Base-by-base conservation (phyloP, 2,113 vertebrate genomes). In the Hippopotamus amphibius region DNA sequence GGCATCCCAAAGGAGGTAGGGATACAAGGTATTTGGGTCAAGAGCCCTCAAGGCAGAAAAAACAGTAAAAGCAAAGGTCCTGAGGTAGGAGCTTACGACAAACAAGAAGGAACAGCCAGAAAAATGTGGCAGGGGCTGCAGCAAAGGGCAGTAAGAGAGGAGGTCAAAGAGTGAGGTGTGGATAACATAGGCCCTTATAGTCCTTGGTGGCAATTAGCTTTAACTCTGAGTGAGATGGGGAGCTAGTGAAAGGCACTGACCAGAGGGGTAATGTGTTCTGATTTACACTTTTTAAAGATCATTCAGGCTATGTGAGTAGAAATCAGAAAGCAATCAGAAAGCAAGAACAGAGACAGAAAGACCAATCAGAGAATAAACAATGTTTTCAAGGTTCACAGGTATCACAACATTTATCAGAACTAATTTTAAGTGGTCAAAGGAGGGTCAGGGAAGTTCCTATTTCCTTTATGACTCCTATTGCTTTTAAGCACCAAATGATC, bases 401-500 rank as follows among this genome's bases (percentile, higher is more conserved):
- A 87, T 15, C n/a, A 3, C 15, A 85, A n/a, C 46, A 43, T 46
- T 57, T 95, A 57, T 68, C n/a, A 53, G 63, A 84, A 95, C n/a
- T 85, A 80, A 41, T 41, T n/a, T 81, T 57, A 57, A 79, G 17
- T 28, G 65, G 88, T 69, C n/a, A 77, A 61, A 87, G 81, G 16
- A 87, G 59, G 66, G 48, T 93, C 37, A 74, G 48, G 89, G 55
- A 83, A 76, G 30, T 87, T 93, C 81, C 43, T 74, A 59, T 61
- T 92, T 92, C 41, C n/a, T 91, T 65, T 72, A 53, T 93, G 37
- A 72, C 17, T 83, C 57, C 33, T 79, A 48, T 7, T 83, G 55
- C 46, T 91, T 79, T 88, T 71, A 57, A 77, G 48, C 7, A 92
- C 11, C n/a, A 82, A 5, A 22, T 57, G 26, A 89, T 89, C 59